Percentiles rank a stretch among this genome's conserved stretches.
Conservation (phyloP, 2,888 invertebrate species). For the Sesia apiformis region DNA sequence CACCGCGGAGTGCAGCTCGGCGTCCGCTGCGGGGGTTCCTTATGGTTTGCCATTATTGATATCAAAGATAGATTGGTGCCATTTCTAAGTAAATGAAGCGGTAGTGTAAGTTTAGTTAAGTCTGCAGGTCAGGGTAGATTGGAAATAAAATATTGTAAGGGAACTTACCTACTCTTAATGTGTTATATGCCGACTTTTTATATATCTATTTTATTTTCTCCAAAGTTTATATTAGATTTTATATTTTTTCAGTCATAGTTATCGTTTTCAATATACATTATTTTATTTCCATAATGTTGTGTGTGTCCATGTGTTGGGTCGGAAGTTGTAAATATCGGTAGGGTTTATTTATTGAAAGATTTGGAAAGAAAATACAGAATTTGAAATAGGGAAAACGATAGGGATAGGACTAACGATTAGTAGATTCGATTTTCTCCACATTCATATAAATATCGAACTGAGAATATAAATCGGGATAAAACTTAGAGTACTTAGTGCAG, state of each 20-base stretch:
- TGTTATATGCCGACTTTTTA: constrained; percentile 40
- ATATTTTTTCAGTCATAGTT: constrained; percentile 31
- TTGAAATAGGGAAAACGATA: constrained; percentile 26
- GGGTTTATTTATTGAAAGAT: constrained; percentile 65
- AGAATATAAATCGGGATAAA: constrained; percentile 46
- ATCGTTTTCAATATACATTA: constrained; percentile 51
- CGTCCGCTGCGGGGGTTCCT: constrained; percentile 67
- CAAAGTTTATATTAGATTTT: constrained; percentile 19
- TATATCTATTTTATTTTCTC: constrained; percentile 37
- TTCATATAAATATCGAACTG: constrained; percentile 52
- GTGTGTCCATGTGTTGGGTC: constrained; percentile 72
- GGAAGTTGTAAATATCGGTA: constrained; percentile 66
- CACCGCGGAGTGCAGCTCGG: constrained; percentile 32
- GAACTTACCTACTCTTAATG: constrained; percentile 44
- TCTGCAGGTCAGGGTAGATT: constrained; percentile 72
- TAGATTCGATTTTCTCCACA: constrained; percentile 46
- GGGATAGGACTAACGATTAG: constrained; percentile 40
- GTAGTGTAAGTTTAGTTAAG: constrained; percentile 71
- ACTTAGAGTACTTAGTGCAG: constrained; percentile 57
- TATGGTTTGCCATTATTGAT: constrained; percentile 73
- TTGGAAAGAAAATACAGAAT: constrained; percentile 40
- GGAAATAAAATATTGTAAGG: constrained; percentile 65
- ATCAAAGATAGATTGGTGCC: constrained; percentile 76
- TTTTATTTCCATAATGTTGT: constrained; percentile 60
- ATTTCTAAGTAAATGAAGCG: constrained; percentile 70